These are phyloP conservation scores for Linepithema humile DNA, from an alignment of 1,140 invertebrate genomes.

Conservation along the genomic window DNA sequence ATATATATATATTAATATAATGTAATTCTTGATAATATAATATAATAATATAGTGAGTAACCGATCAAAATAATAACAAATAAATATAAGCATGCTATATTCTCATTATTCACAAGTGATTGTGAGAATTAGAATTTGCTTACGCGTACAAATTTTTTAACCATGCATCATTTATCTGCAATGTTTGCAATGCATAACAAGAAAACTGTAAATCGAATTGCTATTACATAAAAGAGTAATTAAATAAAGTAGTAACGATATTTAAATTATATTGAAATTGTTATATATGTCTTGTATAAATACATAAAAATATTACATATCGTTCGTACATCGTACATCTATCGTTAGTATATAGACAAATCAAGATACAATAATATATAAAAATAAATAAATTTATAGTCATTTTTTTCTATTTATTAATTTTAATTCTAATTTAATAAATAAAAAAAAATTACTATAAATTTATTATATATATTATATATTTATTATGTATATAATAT, in stretches of 20 bases:
- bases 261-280: background rate
- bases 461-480: too few species aligned
- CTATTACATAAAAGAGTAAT: background rate
- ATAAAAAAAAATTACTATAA: too few species aligned
- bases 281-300: background rate
- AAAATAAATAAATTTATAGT: too few species aligned
- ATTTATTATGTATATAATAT: too few species aligned
- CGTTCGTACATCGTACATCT: background rate
- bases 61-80: background rate
- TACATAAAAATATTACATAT: background rate
- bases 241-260: background rate
- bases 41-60: background rate
- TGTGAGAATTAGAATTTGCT: background rate
- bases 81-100: background rate
- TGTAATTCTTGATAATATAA: too few species aligned
- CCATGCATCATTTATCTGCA: background rate
- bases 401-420: too few species aligned
- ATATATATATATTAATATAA: too few species aligned
- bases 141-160: constrained; percentile 6
- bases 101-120: background rate
- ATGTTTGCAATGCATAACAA: background rate
- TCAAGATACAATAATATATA: too few species aligned
- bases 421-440: too few species aligned
- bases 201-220: background rate
- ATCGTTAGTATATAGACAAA: background rate